These are phyloP conservation scores for Xiphophorus maculatus DNA, from an alignment of 2,113 vertebrate species.

Conservation along the genomic window DNA sequence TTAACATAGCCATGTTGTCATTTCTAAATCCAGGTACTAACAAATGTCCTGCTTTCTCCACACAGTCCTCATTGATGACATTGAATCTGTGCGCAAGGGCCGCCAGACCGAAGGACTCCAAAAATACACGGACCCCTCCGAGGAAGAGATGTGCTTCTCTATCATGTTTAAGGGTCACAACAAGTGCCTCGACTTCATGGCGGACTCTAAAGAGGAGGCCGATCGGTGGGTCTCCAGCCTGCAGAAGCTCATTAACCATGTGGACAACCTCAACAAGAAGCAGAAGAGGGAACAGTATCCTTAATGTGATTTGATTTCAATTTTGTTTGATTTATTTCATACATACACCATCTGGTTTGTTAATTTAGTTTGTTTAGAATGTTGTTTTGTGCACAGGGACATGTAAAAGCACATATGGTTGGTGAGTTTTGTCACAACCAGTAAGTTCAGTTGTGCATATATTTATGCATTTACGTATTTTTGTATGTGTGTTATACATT, in stretches of 20 bases:
- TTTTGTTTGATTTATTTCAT: background rate
- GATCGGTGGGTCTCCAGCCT: conserved; percentile 86
- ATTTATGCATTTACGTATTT: background rate
- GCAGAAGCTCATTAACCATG: conserved; percentile 85
- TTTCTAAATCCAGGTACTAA: background rate
- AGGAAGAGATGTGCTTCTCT: conserved; percentile 89
- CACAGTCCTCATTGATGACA: conserved; percentile 91
- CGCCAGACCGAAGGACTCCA: conserved; percentile 91
- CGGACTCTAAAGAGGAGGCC: conserved; percentile 71
- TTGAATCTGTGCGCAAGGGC: conserved; percentile 89
- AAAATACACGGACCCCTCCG: conserved; percentile 82
- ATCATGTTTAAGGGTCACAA: conserved; percentile 90
- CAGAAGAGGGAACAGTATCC: conserved; percentile 97
- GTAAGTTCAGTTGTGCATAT: no score
- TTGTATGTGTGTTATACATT: background rate
- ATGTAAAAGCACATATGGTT: no score
- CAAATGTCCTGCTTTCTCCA: conserved; percentile 2
- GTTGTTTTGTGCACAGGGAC: no score
- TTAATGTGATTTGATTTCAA: conserved; percentile 41
- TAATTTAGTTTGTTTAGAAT: no score
- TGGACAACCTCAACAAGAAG: conserved; percentile 83
- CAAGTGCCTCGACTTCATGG: conserved; percentile 91
- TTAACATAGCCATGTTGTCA: background rate
- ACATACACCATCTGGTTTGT: background rate
- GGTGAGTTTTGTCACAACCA: no score